These are phyloP conservation scores for Mallotus villosus DNA, from an alignment of 2,797 vertebrate species.

Conservation along the genomic window DNA sequence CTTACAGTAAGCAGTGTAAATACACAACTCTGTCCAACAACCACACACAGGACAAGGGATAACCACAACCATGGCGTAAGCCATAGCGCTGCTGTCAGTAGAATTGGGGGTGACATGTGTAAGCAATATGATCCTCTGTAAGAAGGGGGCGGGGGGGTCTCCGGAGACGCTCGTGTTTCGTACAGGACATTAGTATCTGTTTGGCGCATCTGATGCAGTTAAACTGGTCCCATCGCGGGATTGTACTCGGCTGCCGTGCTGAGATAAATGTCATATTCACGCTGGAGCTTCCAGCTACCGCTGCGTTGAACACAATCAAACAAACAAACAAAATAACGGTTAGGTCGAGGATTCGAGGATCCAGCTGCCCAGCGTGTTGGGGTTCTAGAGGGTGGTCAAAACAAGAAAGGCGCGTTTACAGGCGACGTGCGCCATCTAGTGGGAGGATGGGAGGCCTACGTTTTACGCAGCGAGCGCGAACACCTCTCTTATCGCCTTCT, in stretches of 20 bases:
- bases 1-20: no score
- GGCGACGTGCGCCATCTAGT: slow-evolving; percentile 72
- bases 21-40: no score
- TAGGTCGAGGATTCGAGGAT: no score
- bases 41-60: background rate
- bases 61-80: background rate
- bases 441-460: slow-evolving; percentile 33
- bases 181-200: background rate
- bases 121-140: slow-evolving; percentile 5
- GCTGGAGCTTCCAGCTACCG: no score
- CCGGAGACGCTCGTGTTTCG: slow-evolving; percentile 2
- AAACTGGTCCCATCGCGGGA: no score
- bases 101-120: slow-evolving; percentile 3
- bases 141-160: background rate
- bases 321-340: no score
- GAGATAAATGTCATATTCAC: no score
- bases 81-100: background rate
- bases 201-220: no score
- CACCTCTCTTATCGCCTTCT: slow-evolving; percentile 5
- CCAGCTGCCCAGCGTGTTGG: no score
- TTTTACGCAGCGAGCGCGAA: slow-evolving; percentile 1
- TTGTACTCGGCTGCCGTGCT: no score
- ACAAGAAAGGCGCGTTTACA: slow-evolving; percentile 41
- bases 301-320: no score
- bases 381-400: background rate